Percentiles rank a stretch among this genome's conserved stretches.
Evolutionary conservation across 2,113 vertebrate species (phyloP).

Genomic region (Xiphias gladius): DNA sequence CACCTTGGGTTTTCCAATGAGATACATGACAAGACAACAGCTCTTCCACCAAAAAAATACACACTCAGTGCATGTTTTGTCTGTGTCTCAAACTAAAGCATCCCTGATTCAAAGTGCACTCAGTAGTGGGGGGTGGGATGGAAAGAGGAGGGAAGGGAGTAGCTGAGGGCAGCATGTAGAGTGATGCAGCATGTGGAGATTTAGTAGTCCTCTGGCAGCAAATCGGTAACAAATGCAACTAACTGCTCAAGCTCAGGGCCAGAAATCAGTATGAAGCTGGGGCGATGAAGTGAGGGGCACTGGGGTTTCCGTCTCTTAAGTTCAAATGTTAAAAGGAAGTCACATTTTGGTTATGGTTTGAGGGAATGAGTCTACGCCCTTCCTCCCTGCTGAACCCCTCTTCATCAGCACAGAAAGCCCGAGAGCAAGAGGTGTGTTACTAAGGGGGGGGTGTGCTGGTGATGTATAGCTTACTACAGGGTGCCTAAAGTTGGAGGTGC

Average conservation of each 20-base stretch:
- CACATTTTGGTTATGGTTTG: constrained; percentile 54
- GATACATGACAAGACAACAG: neutral
- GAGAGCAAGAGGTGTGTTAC: constrained; percentile 28
- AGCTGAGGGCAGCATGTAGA: constrained; percentile 44
- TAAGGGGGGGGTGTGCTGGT: constrained; percentile 65
- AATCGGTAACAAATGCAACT: constrained; percentile 26
- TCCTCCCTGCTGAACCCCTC: constrained; percentile 21
- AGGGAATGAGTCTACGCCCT: constrained; percentile 12
- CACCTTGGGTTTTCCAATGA: constrained; percentile 20
- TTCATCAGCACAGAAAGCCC: constrained; percentile 32
- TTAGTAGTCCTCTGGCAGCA: constrained; percentile 44
- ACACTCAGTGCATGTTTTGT: constrained; percentile 68
- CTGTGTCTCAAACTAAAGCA: constrained; percentile 70
- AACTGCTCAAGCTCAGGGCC: constrained; percentile 35
- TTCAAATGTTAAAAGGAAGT: constrained; percentile 49
- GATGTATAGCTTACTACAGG: constrained; percentile 59
- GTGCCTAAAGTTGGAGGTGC: constrained; percentile 42
- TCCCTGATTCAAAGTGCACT: constrained; percentile 85
- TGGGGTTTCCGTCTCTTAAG: constrained; percentile 15
- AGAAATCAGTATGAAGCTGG: constrained; percentile 29
- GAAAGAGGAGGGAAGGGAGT: constrained; percentile 19
- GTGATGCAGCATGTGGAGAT: constrained; percentile 52
- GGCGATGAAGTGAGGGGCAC: neutral
- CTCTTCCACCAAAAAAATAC: constrained; percentile 1
- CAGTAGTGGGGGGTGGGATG: constrained; percentile 59